Conservation (phyloP, 2,113 vertebrate genomes). For the Camelus bactrianus region DNA sequence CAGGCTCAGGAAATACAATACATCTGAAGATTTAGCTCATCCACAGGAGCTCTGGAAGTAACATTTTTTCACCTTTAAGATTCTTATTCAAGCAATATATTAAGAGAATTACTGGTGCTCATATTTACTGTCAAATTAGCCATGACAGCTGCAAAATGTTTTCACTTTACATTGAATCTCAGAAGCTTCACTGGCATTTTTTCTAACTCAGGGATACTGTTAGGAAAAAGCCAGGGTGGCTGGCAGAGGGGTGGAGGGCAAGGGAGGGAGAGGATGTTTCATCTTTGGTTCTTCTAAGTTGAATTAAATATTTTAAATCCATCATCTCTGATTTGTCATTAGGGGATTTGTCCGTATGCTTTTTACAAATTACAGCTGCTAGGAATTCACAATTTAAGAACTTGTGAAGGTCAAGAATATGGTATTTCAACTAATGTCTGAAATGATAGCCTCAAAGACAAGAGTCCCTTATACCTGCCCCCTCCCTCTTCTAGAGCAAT, state of each 20-base stretch:
- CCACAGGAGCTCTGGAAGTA: background rate
- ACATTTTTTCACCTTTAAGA: background rate
- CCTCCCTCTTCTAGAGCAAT: background rate
- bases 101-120: background rate
- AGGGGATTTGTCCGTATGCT: conserved; percentile 67
- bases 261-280: background rate
- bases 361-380: conserved; percentile 76
- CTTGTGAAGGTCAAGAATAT: conserved; percentile 55
- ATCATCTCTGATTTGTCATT: conserved; percentile 75
- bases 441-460: conserved; percentile 28
- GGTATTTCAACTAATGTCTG: conserved; percentile 38
- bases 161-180: background rate
- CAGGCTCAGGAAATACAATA: background rate
- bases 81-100: background rate
- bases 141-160: background rate
- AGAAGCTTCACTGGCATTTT: conserved; percentile 23
- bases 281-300: conserved; percentile 80
- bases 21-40: background rate
- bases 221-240: conserved; percentile 29
- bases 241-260: background rate
- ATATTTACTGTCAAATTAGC: background rate
- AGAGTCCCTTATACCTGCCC: background rate
- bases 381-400: conserved; percentile 69
- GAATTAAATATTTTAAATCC: conserved; percentile 83
- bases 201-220: background rate